Percentiles rank a stretch among this genome's conserved stretches.
phyloP scores from a whole-genome alignment of 1,140 invertebrate genomes.

The Pentalonia nigronervosa region DNA sequence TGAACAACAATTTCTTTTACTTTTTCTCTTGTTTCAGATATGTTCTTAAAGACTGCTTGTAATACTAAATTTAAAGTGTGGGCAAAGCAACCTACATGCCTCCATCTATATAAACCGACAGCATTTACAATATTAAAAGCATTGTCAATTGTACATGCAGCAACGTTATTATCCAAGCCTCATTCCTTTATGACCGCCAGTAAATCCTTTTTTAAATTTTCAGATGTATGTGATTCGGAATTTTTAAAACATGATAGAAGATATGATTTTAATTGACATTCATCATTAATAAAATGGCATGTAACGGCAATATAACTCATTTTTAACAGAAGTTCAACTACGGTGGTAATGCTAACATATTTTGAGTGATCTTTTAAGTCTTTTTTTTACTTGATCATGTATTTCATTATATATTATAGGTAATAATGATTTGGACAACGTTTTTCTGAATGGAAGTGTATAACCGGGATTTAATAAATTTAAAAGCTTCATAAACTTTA shows the following conservation, averaged over 20 bases:
- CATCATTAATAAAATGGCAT: too few relatives aligned
- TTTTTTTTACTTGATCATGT: neutral
- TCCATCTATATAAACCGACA: neutral
- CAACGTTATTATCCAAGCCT: neutral
- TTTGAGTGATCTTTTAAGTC: too few relatives aligned
- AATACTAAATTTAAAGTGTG: neutral
- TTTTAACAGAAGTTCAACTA: too few relatives aligned
- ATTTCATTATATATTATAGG: neutral
- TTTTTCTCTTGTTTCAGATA: neutral
- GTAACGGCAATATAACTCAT: too few relatives aligned
- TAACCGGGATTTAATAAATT: neutral
- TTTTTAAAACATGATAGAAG: neutral
- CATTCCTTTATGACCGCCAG: neutral
- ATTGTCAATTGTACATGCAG: neutral
- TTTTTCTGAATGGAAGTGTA: neutral
- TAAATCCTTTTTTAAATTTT: neutral
- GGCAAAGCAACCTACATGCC: neutral
- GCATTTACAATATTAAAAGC: neutral
- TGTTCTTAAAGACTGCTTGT: neutral
- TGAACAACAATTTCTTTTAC: neutral
- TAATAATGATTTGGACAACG: neutral
- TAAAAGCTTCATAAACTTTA: neutral
- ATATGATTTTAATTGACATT: constrained; percentile 12
- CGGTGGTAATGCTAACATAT: too few relatives aligned
- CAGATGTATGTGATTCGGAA: neutral